Evolutionary conservation across 2,797 vertebrate species (phyloP).

Genomic region (Sylvilagus floridanus): DNA sequence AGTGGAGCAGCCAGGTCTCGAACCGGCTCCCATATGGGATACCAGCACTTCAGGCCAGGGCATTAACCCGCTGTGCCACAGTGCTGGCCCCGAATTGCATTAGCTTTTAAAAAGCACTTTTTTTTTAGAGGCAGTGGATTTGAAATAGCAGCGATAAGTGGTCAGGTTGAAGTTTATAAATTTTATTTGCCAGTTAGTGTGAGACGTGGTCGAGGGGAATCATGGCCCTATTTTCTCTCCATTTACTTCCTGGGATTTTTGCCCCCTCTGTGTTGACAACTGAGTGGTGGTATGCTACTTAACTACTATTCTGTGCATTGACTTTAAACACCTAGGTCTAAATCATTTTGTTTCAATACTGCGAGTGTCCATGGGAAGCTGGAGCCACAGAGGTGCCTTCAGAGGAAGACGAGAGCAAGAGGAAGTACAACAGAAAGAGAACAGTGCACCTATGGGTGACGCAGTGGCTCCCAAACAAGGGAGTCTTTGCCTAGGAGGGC

Average conservation of each 20-base stretch:
- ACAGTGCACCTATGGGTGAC: neutral
- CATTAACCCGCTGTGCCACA: no score
- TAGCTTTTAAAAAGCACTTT: neutral
- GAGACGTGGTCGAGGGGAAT: neutral
- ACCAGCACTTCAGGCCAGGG: no score
- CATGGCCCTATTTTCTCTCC: neutral
- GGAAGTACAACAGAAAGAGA: neutral
- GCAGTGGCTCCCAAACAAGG: neutral
- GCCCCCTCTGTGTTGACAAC: neutral
- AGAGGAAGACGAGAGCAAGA: neutral
- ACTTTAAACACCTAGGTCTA: neutral
- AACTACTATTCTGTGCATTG: neutral
- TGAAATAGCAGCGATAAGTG: neutral
- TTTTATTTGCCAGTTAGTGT: neutral
- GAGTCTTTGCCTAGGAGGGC: accelerated
- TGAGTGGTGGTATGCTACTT: accelerated
- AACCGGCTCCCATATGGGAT: no score
- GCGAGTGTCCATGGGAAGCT: neutral
- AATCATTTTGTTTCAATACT: neutral
- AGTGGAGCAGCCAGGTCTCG: no score
- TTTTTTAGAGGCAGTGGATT: neutral
- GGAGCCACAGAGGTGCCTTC: no score
- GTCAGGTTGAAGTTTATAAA: no score
- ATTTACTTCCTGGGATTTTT: neutral
- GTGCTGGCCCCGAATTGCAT: no score